phyloP scores from a whole-genome alignment of 2,113 vertebrate species.

The Nothoprocta perdicaria region DNA sequence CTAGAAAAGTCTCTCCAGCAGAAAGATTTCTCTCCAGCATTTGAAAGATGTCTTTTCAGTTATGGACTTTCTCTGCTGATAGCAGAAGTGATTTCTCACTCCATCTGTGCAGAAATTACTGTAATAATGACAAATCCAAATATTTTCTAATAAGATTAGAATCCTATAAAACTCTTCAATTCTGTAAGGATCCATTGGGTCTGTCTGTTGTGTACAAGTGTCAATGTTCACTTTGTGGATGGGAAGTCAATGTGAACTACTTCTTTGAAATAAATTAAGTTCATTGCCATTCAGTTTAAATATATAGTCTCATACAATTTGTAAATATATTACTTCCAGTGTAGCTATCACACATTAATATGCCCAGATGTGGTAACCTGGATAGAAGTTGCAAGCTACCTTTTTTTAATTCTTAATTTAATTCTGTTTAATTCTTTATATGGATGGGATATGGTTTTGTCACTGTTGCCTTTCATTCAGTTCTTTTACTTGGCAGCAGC shows the following conservation, averaged over 20 bases:
- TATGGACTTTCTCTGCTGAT: background rate
- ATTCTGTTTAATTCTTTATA: background rate
- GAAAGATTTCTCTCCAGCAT: background rate
- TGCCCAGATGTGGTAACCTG: background rate
- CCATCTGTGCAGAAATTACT: background rate
- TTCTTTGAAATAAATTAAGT: background rate
- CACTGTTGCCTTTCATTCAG: background rate
- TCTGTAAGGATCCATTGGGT: background rate
- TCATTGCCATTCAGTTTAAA: background rate
- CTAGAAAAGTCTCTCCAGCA: background rate
- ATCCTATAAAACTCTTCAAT: background rate
- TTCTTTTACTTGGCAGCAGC: conserved; percentile 16
- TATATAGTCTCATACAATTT: background rate
- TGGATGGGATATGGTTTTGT: background rate
- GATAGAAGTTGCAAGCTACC: background rate
- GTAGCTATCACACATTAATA: background rate
- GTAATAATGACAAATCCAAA: background rate
- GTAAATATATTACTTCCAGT: background rate
- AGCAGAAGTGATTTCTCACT: background rate
- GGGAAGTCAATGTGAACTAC: background rate
- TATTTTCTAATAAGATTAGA: background rate
- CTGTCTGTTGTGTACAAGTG: background rate
- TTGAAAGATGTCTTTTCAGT: background rate
- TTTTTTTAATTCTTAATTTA: background rate
- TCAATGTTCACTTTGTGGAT: background rate